These are phyloP conservation scores for Chascanopsetta lugubris DNA, from an alignment of 2,113 vertebrate species.

Conservation along the genomic window DNA sequence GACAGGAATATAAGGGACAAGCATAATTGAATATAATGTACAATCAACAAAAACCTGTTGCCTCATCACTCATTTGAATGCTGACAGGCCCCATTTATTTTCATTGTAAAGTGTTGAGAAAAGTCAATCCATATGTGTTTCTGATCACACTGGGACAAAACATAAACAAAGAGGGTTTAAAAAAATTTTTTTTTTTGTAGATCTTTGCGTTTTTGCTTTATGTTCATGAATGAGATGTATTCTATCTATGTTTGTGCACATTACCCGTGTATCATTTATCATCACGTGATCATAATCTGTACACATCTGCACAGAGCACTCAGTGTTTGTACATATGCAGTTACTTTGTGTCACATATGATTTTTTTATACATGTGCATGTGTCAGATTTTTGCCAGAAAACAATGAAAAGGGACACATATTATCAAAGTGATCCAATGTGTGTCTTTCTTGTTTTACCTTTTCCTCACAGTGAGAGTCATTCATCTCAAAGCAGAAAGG, in stretches of 20 bases:
- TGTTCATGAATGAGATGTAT: conserved; percentile 68
- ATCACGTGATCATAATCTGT: conserved; percentile 81
- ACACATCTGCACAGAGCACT: conserved; percentile 84
- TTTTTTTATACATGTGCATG: conserved; percentile 79
- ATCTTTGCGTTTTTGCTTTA: conserved; percentile 56
- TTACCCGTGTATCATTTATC: conserved; percentile 78
- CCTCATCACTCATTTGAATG: conserved; percentile 44
- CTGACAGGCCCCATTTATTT: conserved; percentile 33
- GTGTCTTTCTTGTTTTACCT: conserved; percentile 59
- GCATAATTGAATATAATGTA: conserved; percentile 24
- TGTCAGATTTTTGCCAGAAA: conserved; percentile 78
- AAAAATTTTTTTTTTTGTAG: conserved; percentile 57
- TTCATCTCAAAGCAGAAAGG: conserved; percentile 48
- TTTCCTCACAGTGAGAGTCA: conserved; percentile 60
- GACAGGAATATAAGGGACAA: conserved; percentile 9
- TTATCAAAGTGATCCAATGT: conserved; percentile 61
- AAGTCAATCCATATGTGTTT: conserved; percentile 55
- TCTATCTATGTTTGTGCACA: conserved; percentile 77
- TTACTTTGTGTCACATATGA: conserved; percentile 73
- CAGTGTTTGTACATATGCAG: conserved; percentile 83
- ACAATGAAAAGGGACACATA: conserved; percentile 69
- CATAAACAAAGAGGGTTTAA: conserved; percentile 39
- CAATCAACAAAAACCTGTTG: conserved; percentile 7
- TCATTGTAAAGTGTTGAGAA: conserved; percentile 29
- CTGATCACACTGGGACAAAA: conserved; percentile 61